Evolutionary conservation across 2,113 vertebrate species (phyloP), one percentile per base, ranked within the genome.

Genomic region (Chauna torquata): DNA sequence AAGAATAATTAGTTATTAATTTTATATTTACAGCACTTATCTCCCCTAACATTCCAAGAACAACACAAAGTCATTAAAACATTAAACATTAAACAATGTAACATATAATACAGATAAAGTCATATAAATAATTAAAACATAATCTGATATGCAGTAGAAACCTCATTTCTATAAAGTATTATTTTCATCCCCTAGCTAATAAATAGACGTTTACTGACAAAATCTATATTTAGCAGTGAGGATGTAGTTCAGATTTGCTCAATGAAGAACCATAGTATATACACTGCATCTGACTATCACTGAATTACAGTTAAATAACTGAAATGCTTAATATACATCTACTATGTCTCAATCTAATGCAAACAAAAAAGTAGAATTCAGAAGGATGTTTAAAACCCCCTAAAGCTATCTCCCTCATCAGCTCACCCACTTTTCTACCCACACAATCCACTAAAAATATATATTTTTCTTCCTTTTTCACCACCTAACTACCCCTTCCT

Each of bases 1-100:
- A 92, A 79, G 42, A 92, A 85, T 38, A 90, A 61, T 95, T 74
- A 94, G 89, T 93, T 45, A 84, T 83, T 83, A 52, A 94, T 96
- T 92, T 93, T 84, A 57, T 93, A 92, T 84, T 70, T 79, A 82
- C 27, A 71, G 17, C 68, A 24, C 27, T 90, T 95, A 88, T 58
- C 45, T 86, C 62, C 52, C 25, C 28, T 86, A 81, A 78, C 68
- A 85, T 50, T 69, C 72, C 55, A 91, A 66, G 44, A 97, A 76
- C 24, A 34, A 82, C 27, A 78, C 23, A 82, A 80, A 91, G 55
- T 52, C 79, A 92, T 65, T 86, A 69, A 94, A 85, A 52, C 84
- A 96, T 88, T 88, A 94, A 86, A 84, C 27, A 78, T 88, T 95
- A 82, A 76, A 91, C 66, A 71, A 79, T 70, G 81, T 55, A 96